A percentile compares a stretch with the other conserved stretches of the same genome.
Evolutionary conservation across 2,113 vertebrate genomes (phyloP).

Genomic region (Cervus canadensis): DNA sequence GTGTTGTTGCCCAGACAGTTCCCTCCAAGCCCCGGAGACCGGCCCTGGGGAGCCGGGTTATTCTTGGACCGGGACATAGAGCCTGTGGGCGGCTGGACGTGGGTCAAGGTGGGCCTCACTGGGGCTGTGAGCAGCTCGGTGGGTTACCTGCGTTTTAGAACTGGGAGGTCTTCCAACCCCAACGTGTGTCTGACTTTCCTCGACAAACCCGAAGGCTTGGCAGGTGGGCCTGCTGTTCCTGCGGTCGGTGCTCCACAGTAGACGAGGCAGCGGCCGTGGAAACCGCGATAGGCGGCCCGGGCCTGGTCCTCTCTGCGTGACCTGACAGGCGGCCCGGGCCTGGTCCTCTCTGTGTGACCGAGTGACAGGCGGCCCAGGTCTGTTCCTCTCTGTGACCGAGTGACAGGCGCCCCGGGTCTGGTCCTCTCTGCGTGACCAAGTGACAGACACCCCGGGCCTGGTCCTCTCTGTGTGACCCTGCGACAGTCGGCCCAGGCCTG

Average conservation of each 20-base stretch:
- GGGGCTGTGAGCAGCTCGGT: too few species aligned
- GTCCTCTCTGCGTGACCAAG: too few species aligned
- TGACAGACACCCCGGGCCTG: too few species aligned
- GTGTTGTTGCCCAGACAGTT: neutral
- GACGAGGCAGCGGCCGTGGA: rapidly evolving
- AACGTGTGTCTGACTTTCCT: neutral
- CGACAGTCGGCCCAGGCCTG: too few species aligned
- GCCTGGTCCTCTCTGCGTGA: too few species aligned
- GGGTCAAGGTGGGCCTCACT: too few species aligned
- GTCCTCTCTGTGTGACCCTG: too few species aligned
- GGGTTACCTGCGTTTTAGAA: neutral
- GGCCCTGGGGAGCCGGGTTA: neutral
- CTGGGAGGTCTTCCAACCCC: neutral
- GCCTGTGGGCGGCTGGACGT: rapidly evolving
- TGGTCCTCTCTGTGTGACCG: too few species aligned
- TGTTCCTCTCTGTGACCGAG: too few species aligned
- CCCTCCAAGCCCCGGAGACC: neutral
- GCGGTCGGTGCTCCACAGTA: rapidly evolving
- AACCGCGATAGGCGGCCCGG: rapidly evolving
- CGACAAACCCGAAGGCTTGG: neutral
- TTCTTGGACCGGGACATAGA: neutral
- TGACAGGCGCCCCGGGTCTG: too few species aligned
- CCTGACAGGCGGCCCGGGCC: too few species aligned
- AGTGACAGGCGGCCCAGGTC: too few species aligned
- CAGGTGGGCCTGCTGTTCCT: rapidly evolving